Conservation (phyloP, 1,140 invertebrate genomes). For the Magallana gigas region DNA sequence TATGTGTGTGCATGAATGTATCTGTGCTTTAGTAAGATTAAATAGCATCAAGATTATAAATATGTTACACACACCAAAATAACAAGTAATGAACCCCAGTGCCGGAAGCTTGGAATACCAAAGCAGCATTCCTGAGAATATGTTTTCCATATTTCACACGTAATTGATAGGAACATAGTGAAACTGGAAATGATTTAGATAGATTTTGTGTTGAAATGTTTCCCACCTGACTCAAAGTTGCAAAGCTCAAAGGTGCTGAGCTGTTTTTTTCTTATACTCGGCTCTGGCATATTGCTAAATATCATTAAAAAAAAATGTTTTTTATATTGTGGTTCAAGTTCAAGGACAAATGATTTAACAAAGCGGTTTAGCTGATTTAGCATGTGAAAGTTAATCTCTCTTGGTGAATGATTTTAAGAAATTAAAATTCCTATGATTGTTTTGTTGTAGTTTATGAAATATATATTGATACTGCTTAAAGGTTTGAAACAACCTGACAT, state of each 20-base stretch:
- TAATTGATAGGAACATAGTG: constrained; percentile 32
- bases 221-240: constrained; percentile 29
- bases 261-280: constrained; percentile 5
- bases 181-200: constrained; percentile 33
- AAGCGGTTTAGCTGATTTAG: not conserved
- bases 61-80: not conserved
- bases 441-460: too few species aligned
- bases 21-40: not conserved
- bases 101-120: constrained; percentile 4
- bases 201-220: constrained; percentile 31
- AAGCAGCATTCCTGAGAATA: not conserved
- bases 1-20: not conserved
- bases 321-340: not conserved
- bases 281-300: constrained; percentile 17
- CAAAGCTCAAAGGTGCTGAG: constrained; percentile 13
- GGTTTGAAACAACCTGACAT: too few species aligned
- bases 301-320: not conserved
- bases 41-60: too few species aligned
- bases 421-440: too few species aligned
- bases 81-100: not conserved
- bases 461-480: too few species aligned
- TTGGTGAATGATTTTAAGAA: too few species aligned
- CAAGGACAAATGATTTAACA: not conserved
- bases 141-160: constrained; percentile 36
- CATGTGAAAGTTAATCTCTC: not conserved